Evolutionary conservation across 2,888 invertebrate genomes (phyloP).

Genomic region (Acanthosepion esculentum): DNA sequence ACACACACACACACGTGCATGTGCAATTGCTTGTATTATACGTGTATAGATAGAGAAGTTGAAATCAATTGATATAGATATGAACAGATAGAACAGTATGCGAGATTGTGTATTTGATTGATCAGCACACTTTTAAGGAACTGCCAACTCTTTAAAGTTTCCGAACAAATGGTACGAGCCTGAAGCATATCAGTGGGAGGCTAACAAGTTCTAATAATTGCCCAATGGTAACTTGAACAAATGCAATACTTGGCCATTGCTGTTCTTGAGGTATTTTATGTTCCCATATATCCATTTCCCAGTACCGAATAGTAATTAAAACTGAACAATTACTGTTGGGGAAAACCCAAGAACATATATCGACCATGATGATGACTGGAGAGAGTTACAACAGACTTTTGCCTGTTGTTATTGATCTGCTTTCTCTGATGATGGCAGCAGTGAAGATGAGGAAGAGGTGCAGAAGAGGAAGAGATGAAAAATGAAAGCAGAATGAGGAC

Average conservation of each 20-base stretch:
- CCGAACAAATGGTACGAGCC: background rate
- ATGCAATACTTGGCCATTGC: background rate
- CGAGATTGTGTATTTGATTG: background rate
- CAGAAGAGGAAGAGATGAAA: too few relatives aligned
- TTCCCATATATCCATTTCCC: background rate
- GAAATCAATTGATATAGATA: background rate
- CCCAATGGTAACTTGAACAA: background rate
- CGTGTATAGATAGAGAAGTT: background rate
- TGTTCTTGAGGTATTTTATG: background rate
- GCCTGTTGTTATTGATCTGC: too few relatives aligned
- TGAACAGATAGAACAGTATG: background rate
- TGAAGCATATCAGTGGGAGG: constrained; percentile 6
- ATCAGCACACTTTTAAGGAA: background rate
- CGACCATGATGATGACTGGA: too few relatives aligned
- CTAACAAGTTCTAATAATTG: background rate
- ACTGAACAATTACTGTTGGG: too few relatives aligned
- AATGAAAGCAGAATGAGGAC: too few relatives aligned
- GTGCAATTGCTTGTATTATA: background rate
- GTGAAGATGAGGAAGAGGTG: too few relatives aligned
- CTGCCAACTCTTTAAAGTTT: background rate
- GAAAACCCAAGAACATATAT: too few relatives aligned
- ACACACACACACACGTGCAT: background rate
- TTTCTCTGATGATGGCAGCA: too few relatives aligned
- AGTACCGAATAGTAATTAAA: background rate
- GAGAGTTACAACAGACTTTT: too few relatives aligned